These are phyloP conservation scores for Mallotus villosus DNA, from an alignment of 2,797 vertebrate genomes.

Conservation along the genomic window DNA sequence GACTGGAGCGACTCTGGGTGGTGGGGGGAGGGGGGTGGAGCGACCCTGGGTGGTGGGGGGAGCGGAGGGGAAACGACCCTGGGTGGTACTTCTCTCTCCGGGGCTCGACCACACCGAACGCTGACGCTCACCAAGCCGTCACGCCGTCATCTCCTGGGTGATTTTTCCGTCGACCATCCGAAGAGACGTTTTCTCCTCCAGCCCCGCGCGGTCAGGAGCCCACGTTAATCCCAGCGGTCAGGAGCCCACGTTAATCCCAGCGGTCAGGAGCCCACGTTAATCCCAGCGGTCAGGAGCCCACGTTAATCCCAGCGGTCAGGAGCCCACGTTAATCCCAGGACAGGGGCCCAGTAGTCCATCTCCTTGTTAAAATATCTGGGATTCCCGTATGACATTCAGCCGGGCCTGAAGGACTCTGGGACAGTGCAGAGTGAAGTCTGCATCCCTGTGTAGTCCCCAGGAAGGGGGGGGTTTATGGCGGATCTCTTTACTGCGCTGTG, in stretches of 20 bases:
- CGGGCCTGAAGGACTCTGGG: constrained; percentile 39
- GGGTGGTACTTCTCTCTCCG: neutral
- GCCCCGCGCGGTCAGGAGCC: too few species aligned
- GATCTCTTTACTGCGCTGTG: constrained; percentile 70
- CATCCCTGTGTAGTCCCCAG: constrained; percentile 49
- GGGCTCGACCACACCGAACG: neutral
- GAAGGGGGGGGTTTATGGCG: constrained; percentile 63
- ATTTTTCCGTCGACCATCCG: too few species aligned
- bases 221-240: neutral
- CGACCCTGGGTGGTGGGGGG: too few species aligned
- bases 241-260: neutral
- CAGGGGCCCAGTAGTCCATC: constrained; percentile 1
- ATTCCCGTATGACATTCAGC: constrained; percentile 47
- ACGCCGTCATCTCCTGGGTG: too few species aligned
- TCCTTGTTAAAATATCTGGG: constrained; percentile 48
- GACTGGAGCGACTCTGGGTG: neutral
- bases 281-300: neutral
- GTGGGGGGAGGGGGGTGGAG: constrained; percentile 19
- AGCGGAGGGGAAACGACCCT: neutral
- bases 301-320: too few species aligned
- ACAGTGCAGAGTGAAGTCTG: constrained; percentile 36
- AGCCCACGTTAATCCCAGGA: too few species aligned
- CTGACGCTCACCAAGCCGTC: too few species aligned
- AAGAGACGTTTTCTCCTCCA: too few species aligned
- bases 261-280: too few species aligned